Base-by-base conservation (phyloP, 1,140 invertebrate genomes). In the Aphidius ervi region DNA sequence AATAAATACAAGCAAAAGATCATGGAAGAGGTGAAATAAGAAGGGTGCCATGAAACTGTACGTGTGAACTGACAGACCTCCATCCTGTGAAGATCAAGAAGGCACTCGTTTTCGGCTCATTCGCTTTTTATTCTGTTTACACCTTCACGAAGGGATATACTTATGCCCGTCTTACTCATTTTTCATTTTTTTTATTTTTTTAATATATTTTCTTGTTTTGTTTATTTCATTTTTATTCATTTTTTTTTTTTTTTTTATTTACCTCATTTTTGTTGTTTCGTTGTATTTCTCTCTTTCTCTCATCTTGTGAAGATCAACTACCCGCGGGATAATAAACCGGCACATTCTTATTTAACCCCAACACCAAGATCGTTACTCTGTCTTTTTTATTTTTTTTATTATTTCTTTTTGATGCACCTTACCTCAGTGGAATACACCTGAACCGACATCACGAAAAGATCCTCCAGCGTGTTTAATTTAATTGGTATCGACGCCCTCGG, bases 401-500 rank as follows among this genome's bases (percentile, higher is more conserved):
- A 31, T 31, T 31, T 31, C 23, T 31, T 31, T 31, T 31, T 31
- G 23, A 31, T 31, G 23, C 23, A 31, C 23, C 23, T 31, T 31
- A 31, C 23, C 9, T 43, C 42, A 43, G 23, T 16, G 5, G 40
- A 9, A 42, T 37, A 37, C 52, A 50, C 41, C 41, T 52, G 40
- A 50, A 46, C 23, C 23, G 5, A 39, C 16, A 48, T 48, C 10
- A 37, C 52, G 39, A 41, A 46, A 40, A 46, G 41, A 40, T 56
- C 54, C 43, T 41, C 54, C 63, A 61, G 60, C 63, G 62, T 68
- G 67, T 70, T 73, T 73, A 70, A 73, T 75, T 74, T 75, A 74
- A 74, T 74, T 72, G 71, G 69, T 68, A 75, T 73, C 70, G 70
- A 72, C 73, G 73, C 68, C 65, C 64, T 68, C 64, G 62, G 40